phyloP scores from a whole-genome alignment of 2,113 vertebrate genomes.

The Phoxinus phoxinus region DNA sequence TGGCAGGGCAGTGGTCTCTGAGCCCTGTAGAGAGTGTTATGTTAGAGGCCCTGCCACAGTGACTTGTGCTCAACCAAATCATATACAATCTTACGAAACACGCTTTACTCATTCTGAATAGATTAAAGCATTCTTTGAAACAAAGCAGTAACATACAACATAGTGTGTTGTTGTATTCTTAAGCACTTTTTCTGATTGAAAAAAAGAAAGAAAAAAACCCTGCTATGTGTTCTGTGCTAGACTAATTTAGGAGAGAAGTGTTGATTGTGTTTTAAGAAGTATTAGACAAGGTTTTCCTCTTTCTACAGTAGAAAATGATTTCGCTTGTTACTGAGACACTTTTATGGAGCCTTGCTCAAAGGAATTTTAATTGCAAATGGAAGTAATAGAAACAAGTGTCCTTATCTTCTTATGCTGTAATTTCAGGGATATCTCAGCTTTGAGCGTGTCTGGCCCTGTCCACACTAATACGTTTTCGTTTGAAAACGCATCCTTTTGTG shows the following conservation, averaged over 20 bases:
- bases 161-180: neutral
- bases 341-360: neutral
- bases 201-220: no score
- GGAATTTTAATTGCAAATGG: slow-evolving; percentile 15
- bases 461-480: no score
- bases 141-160: neutral
- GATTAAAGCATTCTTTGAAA: neutral
- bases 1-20: slow-evolving; percentile 64
- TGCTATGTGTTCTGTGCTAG: no score
- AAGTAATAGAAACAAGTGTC: neutral
- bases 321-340: slow-evolving; percentile 19
- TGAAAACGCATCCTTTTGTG: no score
- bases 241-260: neutral
- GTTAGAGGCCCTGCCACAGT: neutral
- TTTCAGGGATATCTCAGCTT: neutral
- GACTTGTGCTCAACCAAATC: slow-evolving; percentile 1
- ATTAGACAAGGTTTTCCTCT: neutral
- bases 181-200: neutral
- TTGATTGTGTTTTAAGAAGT: neutral
- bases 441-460: neutral
- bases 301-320: neutral
- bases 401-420: neutral
- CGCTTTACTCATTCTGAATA: neutral
- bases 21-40: slow-evolving; percentile 18
- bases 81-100: neutral